Conservation (phyloP, 30 jellyfish, hydroid and myxozoan genomes). For the Sanderia malayensis region DNA sequence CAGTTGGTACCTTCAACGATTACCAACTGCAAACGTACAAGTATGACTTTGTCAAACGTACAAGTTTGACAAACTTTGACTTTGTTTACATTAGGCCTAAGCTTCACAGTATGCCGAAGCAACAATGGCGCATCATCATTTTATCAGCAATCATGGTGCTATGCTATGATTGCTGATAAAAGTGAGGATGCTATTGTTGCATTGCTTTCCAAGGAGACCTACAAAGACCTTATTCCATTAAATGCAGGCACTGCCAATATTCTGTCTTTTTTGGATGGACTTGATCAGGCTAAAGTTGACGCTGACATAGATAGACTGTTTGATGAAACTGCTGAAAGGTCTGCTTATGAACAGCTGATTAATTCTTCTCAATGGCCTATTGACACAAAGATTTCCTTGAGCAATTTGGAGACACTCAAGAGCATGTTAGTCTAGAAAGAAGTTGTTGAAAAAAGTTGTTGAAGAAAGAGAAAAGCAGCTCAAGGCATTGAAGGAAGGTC, state of each 20-base stretch:
- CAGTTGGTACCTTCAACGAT: no score
- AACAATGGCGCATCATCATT: no score
- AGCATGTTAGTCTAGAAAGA: constrained; percentile 14
- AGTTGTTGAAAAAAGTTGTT: constrained; percentile 16
- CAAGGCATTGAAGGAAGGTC: constrained; percentile 31
- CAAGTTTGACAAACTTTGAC: no score
- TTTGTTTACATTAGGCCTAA: no score
- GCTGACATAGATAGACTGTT: neutral
- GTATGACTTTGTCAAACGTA: no score
- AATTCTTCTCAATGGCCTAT: constrained; percentile 29
- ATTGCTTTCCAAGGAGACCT: neutral
- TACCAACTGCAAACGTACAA: no score
- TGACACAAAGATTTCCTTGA: neutral
- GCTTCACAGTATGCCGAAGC: no score
- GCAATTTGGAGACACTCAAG: constrained; percentile 12
- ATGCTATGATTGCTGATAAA: neutral
- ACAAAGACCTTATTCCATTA: constrained; percentile 17
- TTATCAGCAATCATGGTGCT: neutral
- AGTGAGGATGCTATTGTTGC: neutral
- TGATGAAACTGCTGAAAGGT: constrained; percentile 31
- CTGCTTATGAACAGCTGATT: constrained; percentile 36
- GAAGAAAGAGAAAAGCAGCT: constrained; percentile 36
- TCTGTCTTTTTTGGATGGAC: neutral
- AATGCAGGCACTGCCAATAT: constrained; percentile 22
- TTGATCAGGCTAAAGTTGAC: neutral